Evolutionary conservation across 64 coral and sea anemone genomes (phyloP), one percentile per base, ranked within the genome.

Genomic region (Stylophora pistillata): DNA sequence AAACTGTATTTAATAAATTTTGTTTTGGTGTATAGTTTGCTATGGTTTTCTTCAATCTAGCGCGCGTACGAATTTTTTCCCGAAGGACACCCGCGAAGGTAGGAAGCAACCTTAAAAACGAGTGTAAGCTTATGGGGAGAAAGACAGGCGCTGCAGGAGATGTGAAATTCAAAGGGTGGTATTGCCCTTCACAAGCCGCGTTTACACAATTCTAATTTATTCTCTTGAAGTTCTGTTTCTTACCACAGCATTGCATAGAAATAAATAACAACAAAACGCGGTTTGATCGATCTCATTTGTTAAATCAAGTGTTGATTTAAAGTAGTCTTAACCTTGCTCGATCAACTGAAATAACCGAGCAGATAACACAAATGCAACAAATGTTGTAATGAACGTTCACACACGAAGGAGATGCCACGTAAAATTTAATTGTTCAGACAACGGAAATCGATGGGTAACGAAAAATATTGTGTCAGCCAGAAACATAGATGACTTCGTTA

Each of bases 251-350:
- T 76, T 76, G 74, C 74, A 76, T 76, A 76, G 4, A 76, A 76
- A 76, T 53, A 76, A 76, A 76, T 15, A 4, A 76, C 74, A 76
- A 76, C 74, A 52, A 21, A 53, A 76, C 13, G 74, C 74, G 10
- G 53, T 76, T 15, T 76, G 13, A 52, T 53, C 20, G 74, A 55
- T 76, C 53, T 76, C 33, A 76, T 76, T 73, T 53, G 53, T 55
- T 76, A 20, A 76, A 76, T 54, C 33, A 76, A 76, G 74, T 76
- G 30, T 53, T 53, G 53, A 76, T 47, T 76, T 76, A 47, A 76
- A 76, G 27, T 20, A 76, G 74, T 76, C 74, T 76, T 76, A 15
- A 76, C 33, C 74, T 54, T 76, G 74, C 74, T 76, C 33, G 74
- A 76, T 33, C 27, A 76, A 76, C 74, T 76, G 33, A 76, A 76